phyloP scores from a whole-genome alignment of 2,113 vertebrate genomes.

The Parus major region DNA sequence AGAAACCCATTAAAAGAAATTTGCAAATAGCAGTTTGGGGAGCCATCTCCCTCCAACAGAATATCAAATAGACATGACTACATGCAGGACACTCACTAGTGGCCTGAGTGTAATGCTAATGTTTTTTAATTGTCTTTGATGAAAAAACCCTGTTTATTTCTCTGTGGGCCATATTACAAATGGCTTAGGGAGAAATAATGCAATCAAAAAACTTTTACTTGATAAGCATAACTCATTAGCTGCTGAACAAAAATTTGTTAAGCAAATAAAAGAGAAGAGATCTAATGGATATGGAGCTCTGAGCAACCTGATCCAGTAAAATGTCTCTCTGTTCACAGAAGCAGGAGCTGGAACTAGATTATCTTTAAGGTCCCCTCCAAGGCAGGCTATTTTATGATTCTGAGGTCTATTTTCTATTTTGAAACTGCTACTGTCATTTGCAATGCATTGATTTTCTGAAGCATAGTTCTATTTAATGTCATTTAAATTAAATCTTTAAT shows the following conservation, averaged over 20 bases:
- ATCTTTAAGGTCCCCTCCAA: background rate
- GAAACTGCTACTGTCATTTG: constrained; percentile 13
- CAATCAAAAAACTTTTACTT: constrained; percentile 2
- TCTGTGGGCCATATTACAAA: background rate
- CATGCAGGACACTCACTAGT: background rate
- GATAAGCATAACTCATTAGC: background rate
- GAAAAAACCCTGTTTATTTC: background rate
- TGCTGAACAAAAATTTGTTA: constrained; percentile 42
- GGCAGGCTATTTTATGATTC: background rate
- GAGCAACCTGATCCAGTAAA: background rate
- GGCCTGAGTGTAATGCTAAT: background rate
- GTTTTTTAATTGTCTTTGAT: background rate
- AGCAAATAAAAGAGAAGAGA: background rate
- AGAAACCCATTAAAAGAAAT: background rate
- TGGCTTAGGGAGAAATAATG: constrained; percentile 19
- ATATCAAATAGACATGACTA: background rate
- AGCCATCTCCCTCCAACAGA: background rate
- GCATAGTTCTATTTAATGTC: background rate
- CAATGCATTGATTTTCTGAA: constrained; percentile 11
- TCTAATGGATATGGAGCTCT: background rate
- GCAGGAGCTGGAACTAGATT: accelerated
- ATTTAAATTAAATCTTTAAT: constrained; percentile 29
- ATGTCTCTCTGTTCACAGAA: background rate
- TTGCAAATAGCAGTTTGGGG: background rate
- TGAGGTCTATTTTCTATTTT: background rate